Conservation (phyloP, 2,797 vertebrate species). For the Xenops minutus region DNA sequence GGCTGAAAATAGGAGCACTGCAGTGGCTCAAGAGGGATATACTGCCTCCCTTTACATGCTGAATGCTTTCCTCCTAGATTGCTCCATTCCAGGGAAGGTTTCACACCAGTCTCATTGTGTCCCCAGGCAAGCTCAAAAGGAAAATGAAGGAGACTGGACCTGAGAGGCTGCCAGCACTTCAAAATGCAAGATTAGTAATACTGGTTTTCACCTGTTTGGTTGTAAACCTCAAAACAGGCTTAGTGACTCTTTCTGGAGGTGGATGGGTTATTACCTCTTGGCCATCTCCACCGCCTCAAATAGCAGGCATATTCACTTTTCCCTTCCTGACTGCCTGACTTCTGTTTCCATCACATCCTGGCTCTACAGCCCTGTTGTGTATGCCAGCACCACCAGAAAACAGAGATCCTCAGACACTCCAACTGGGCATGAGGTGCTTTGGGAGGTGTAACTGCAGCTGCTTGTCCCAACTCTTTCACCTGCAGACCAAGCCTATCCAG, state of each 20-base stretch:
- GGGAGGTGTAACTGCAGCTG: neutral
- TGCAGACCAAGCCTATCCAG: neutral
- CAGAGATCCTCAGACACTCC: neutral
- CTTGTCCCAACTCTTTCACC: neutral
- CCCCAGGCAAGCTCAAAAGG: neutral
- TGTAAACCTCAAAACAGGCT: neutral
- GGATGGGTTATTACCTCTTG: neutral
- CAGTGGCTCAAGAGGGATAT: neutral
- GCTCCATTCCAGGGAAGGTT: neutral
- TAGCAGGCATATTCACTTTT: neutral
- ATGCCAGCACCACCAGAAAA: neutral
- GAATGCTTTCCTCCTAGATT: neutral
- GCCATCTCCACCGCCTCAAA: neutral
- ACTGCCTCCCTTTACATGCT: fast-evolving
- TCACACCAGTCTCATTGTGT: neutral
- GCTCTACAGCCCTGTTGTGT: neutral
- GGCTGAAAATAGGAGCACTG: neutral
- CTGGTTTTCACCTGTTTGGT: neutral
- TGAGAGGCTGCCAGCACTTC: neutral
- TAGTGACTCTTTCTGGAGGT: neutral
- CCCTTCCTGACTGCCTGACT: neutral
- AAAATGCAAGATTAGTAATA: neutral
- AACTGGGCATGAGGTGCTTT: neutral
- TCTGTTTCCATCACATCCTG: neutral
- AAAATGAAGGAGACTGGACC: neutral